These are phyloP conservation scores for Hydrozoanthus gracilis DNA, from an alignment of 92 coral and sea anemone genomes.

Conservation along the genomic window DNA sequence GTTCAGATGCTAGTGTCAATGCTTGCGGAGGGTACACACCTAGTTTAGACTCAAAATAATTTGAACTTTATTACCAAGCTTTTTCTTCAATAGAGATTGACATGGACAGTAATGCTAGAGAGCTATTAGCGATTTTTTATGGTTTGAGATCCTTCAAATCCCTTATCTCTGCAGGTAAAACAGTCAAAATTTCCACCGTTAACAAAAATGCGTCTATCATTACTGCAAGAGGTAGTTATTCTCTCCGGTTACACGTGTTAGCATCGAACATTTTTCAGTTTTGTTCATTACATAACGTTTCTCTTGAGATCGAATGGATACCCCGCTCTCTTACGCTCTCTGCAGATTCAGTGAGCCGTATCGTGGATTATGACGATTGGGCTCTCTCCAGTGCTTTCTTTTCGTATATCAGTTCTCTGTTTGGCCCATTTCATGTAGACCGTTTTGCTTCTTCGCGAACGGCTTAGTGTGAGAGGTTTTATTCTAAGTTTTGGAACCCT, in stretches of 20 bases:
- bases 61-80: neutral
- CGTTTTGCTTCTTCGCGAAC: neutral
- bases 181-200: neutral
- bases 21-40: neutral
- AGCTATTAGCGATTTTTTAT: constrained; percentile 22
- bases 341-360: neutral
- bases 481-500: constrained; percentile 3
- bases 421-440: neutral
- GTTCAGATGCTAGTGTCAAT: neutral
- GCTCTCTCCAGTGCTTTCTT: neutral
- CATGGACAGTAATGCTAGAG: constrained; percentile 13
- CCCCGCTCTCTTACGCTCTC: neutral
- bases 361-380: neutral
- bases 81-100: neutral
- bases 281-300: neutral
- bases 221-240: neutral
- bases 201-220: neutral
- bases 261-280: neutral
- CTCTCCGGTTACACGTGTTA: neutral
- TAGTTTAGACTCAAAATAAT: neutral
- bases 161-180: neutral
- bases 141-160: neutral
- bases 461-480: too few species aligned
- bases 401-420: neutral
- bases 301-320: constrained; percentile 4